Conservation (phyloP, 2,888 invertebrate species). For the Plutella xylostella region DNA sequence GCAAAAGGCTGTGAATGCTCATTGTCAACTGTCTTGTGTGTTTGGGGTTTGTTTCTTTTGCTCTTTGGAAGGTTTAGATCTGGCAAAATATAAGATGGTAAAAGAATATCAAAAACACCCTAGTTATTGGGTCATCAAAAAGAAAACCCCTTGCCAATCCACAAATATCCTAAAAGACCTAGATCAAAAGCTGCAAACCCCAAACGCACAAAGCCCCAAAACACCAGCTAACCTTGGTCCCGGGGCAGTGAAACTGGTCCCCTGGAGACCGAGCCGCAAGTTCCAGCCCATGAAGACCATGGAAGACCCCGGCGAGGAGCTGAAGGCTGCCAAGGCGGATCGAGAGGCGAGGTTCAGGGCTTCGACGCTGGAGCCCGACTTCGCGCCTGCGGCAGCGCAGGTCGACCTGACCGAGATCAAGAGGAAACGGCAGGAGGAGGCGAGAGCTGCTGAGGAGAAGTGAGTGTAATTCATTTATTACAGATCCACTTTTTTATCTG, state of each 20-base stretch:
- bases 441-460: constrained; percentile 73
- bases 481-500: too few relatives aligned
- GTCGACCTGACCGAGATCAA: constrained; percentile 61
- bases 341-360: constrained; percentile 72
- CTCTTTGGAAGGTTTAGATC: too few relatives aligned
- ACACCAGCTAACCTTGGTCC: constrained; percentile 47
- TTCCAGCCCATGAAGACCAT: constrained; percentile 71
- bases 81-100: too few relatives aligned
- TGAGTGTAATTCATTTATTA: too few relatives aligned
- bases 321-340: constrained; percentile 73
- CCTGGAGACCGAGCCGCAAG: constrained; percentile 76
- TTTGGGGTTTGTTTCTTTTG: too few relatives aligned
- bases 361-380: constrained; percentile 52
- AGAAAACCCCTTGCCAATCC: too few relatives aligned
- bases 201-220: not conserved
- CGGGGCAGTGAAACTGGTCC: constrained; percentile 73
- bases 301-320: constrained; percentile 70
- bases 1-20: too few relatives aligned
- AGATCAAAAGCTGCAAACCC: not conserved
- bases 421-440: constrained; percentile 73
- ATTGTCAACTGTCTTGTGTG: too few relatives aligned
- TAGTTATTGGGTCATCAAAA: too few relatives aligned
- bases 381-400: constrained; percentile 48
- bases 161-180: too few relatives aligned
- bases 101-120: too few relatives aligned